Conservation (phyloP, 1,140 invertebrate species). For the Drosophila navojoa region DNA sequence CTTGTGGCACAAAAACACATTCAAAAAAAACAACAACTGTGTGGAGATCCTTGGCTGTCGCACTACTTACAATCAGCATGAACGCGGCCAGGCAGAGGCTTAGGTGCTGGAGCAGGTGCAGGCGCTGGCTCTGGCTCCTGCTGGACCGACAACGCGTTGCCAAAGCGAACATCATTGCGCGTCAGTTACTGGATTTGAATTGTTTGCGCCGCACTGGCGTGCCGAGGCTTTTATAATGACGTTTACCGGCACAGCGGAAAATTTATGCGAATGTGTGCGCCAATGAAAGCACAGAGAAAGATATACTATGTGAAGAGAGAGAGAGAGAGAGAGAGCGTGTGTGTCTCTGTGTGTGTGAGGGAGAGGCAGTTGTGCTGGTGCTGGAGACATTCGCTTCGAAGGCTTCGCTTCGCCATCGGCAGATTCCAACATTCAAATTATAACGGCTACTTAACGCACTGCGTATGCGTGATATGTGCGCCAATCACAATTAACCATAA, state of each 20-base stretch:
- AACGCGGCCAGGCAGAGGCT: constrained; percentile 30
- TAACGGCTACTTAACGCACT: constrained; percentile 68
- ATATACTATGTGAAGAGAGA: neutral
- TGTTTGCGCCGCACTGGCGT: constrained; percentile 65
- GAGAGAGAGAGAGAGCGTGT: constrained; percentile 8
- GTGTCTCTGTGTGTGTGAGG: neutral
- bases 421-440: constrained; percentile 56
- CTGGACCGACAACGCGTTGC: constrained; percentile 37
- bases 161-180: constrained; percentile 69
- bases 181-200: constrained; percentile 66
- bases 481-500: constrained; percentile 40
- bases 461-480: constrained; percentile 70
- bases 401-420: constrained; percentile 15
- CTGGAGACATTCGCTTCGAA: constrained; percentile 62
- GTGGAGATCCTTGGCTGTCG: constrained; percentile 8
- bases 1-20: constrained; percentile 9
- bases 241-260: constrained; percentile 72
- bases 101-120: neutral
- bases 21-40: constrained; percentile 9
- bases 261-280: constrained; percentile 71
- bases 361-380: constrained; percentile 22
- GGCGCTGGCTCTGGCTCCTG: constrained; percentile 2
- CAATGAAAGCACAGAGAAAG: constrained; percentile 37
- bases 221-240: constrained; percentile 77
- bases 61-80: constrained; percentile 36